Conservation (phyloP, 64 coral and sea anemone genomes). For the Montipora capricornis region DNA sequence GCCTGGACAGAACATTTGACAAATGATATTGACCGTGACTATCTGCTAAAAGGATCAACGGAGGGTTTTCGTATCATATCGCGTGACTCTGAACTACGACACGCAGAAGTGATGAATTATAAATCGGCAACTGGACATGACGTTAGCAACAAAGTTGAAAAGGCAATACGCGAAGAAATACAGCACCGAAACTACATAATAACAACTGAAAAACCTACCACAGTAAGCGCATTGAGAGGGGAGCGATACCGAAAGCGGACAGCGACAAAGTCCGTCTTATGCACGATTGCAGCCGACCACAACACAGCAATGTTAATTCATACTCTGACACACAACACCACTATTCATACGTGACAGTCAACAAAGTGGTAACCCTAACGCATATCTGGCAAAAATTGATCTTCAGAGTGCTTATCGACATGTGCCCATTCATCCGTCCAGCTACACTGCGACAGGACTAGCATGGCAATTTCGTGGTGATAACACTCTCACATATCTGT, state of each 20-base stretch:
- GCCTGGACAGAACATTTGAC: constrained; percentile 10
- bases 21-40: constrained; percentile 13
- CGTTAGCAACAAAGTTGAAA: constrained; percentile 1
- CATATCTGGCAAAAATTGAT: background rate
- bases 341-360: background rate
- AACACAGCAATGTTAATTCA: background rate
- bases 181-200: constrained; percentile 30
- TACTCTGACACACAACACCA: background rate
- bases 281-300: constrained; percentile 44
- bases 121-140: constrained; percentile 24
- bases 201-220: constrained; percentile 52
- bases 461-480: constrained; percentile 45
- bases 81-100: background rate
- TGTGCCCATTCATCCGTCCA: constrained; percentile 54
- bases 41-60: background rate
- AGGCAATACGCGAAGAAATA: constrained; percentile 6
- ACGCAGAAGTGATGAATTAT: constrained; percentile 22
- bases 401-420: constrained; percentile 56
- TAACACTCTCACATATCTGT: constrained; percentile 44
- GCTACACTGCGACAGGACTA: constrained; percentile 32
- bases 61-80: no score
- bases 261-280: constrained; percentile 51
- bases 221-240: constrained; percentile 46
- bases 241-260: constrained; percentile 59
- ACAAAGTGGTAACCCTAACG: background rate